phyloP scores from a whole-genome alignment of 1,140 invertebrate genomes.

The Cyrtorhinus lividipennis region DNA sequence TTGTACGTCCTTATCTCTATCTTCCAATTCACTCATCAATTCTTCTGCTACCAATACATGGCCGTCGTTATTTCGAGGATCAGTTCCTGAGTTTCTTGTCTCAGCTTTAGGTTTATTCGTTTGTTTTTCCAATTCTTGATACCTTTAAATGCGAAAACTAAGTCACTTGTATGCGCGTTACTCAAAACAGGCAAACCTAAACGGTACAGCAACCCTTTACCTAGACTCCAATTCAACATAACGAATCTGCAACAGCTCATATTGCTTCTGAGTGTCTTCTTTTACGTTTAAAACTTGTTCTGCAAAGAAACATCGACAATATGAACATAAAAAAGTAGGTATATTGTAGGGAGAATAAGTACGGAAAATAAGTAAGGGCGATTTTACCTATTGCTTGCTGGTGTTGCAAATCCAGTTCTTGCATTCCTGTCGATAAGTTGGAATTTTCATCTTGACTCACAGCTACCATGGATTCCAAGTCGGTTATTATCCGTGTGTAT shows the following conservation, averaged over 20 bases:
- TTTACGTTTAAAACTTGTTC: conserved; percentile 22
- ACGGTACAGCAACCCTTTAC: too few species aligned
- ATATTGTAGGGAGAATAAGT: background rate
- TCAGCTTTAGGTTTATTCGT: background rate
- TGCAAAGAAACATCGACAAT: conserved; percentile 15
- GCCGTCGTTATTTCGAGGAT: background rate
- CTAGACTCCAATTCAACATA: conserved; percentile 19
- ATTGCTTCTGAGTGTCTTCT: conserved; percentile 20
- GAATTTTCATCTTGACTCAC: conserved; percentile 25
- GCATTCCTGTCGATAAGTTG: conserved; percentile 25
- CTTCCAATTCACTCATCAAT: conserved; percentile 16
- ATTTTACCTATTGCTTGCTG: conserved; percentile 23
- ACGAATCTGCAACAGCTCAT: conserved; percentile 16
- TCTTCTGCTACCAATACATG: conserved; percentile 4
- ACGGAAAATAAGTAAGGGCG: background rate
- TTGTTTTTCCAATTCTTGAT: conserved; percentile 8
- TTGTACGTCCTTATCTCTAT: conserved; percentile 21
- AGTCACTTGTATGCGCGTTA: too few species aligned
- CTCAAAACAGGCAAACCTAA: too few species aligned
- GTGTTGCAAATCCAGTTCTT: conserved; percentile 26
- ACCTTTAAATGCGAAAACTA: too few species aligned
- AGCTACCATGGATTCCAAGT: conserved; percentile 23
- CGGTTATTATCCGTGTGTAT: conserved; percentile 13
- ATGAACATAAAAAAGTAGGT: background rate
- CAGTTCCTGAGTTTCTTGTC: background rate